phyloP scores from a whole-genome alignment of 2,113 vertebrate species.

The Chaenocephalus aceratus region DNA sequence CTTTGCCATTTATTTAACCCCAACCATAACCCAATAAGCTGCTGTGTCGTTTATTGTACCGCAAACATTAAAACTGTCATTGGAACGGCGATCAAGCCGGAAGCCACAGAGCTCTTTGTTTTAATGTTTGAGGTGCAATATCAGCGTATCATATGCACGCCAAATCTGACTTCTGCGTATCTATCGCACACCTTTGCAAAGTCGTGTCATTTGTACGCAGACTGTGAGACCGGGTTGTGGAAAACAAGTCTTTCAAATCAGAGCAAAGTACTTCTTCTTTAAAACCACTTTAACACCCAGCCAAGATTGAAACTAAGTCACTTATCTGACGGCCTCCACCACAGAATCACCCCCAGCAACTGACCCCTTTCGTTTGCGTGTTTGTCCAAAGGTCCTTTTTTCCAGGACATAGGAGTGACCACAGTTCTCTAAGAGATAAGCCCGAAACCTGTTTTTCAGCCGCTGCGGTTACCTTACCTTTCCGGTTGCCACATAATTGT shows the following conservation, averaged over 20 bases:
- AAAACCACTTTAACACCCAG: slow-evolving; percentile 37
- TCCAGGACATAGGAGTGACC: neutral
- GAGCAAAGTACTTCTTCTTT: slow-evolving; percentile 51
- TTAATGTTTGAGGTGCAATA: too few species aligned
- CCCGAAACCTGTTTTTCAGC: slow-evolving; percentile 17
- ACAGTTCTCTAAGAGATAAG: slow-evolving; percentile 16
- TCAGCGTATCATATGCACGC: too few species aligned
- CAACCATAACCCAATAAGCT: too few species aligned
- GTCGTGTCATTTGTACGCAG: too few species aligned
- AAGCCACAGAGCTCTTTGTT: too few species aligned
- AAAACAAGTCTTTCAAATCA: neutral
- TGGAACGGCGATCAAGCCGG: too few species aligned
- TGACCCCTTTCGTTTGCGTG: slow-evolving; percentile 37
- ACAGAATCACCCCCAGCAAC: slow-evolving; percentile 37
- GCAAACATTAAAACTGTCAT: too few species aligned
- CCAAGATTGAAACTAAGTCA: slow-evolving; percentile 70
- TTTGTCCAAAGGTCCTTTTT: slow-evolving; percentile 23
- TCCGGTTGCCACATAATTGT: slow-evolving; percentile 74
- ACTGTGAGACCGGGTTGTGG: too few species aligned
- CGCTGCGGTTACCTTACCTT: slow-evolving; percentile 54
- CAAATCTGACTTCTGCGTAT: too few species aligned
- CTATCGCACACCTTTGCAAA: too few species aligned
- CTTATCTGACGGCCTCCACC: slow-evolving; percentile 60
- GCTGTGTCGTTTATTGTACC: too few species aligned
- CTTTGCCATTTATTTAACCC: too few species aligned